phyloP scores from a whole-genome alignment of 2,888 invertebrate genomes.

The Prenolepis imparis region DNA sequence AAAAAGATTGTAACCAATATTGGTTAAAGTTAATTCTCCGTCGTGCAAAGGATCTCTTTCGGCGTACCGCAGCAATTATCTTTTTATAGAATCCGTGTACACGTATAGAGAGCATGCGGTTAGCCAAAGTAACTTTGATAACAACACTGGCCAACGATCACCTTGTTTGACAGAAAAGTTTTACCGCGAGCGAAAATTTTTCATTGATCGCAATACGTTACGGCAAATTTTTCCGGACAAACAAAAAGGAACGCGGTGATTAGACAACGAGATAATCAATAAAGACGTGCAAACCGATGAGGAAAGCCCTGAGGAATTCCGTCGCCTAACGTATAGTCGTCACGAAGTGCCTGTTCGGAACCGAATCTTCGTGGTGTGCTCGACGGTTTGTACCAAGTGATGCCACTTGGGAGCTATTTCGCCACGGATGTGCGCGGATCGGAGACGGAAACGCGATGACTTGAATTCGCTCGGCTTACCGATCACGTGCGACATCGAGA shows the following conservation, averaged over 20 bases:
- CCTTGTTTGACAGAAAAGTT: conserved; percentile 38
- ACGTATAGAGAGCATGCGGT: conserved; percentile 21
- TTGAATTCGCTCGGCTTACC: conserved; percentile 46
- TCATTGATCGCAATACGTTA: not conserved
- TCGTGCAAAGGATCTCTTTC: conserved; percentile 27
- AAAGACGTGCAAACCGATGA: not conserved
- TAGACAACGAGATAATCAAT: conserved; percentile 25
- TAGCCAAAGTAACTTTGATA: conserved; percentile 50
- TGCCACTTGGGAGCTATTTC: conserved; percentile 57
- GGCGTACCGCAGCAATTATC: conserved; percentile 23
- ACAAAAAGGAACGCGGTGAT: not conserved
- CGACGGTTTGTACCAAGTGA: conserved; percentile 46
- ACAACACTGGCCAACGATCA: conserved; percentile 9
- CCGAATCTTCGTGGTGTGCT: conserved; percentile 39
- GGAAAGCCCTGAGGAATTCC: conserved; percentile 12
- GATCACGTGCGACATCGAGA: conserved; percentile 32
- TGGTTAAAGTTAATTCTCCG: conserved; percentile 44
- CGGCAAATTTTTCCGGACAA: not conserved
- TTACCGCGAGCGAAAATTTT: conserved; percentile 20
- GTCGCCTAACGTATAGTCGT: not conserved
- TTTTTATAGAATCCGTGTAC: conserved; percentile 29
- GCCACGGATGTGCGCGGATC: conserved; percentile 7
- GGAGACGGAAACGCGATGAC: conserved; percentile 33
- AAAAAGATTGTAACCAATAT: conserved; percentile 28
- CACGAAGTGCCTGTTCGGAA: not conserved